Percentiles rank a stretch among this genome's conserved stretches.
phyloP scores from a whole-genome alignment of 2,888 invertebrate genomes.

The Drosophila monieri region DNA sequence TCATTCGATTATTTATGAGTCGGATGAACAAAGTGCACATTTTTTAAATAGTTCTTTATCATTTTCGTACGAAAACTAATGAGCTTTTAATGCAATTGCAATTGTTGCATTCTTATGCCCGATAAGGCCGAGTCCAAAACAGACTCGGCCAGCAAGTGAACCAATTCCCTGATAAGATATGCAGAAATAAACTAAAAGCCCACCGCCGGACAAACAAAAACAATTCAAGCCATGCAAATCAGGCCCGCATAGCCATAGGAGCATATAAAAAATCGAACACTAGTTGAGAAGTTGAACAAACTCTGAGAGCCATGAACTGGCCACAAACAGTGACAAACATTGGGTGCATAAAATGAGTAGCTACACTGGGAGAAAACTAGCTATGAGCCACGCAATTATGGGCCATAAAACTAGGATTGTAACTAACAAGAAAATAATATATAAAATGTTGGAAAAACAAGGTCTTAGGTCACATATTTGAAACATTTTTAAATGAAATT shows the following conservation, averaged over 20 bases:
- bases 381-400: not conserved
- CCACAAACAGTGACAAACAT: slow-evolving; percentile 45
- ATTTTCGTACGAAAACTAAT: slow-evolving; percentile 5
- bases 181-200: slow-evolving; percentile 9
- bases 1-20: not conserved
- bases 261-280: slow-evolving; percentile 19
- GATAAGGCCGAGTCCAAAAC: slow-evolving; percentile 21
- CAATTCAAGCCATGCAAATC: slow-evolving; percentile 46
- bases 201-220: slow-evolving; percentile 16
- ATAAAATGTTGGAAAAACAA: not conserved
- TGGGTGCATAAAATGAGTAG: slow-evolving; percentile 21
- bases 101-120: slow-evolving; percentile 14
- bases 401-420: not conserved
- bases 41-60: not conserved
- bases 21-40: too few relatives aligned
- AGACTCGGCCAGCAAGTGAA: slow-evolving; percentile 9
- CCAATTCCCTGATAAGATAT: slow-evolving; percentile 42
- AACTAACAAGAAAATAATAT: not conserved
- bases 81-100: slow-evolving; percentile 29
- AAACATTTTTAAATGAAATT: not conserved
- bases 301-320: slow-evolving; percentile 69
- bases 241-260: slow-evolving; percentile 28
- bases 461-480: not conserved
- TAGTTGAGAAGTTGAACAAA: slow-evolving; percentile 62
- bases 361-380: slow-evolving; percentile 10